Base-by-base conservation (phyloP, 2,797 vertebrate species). In the Hirundo rustica region DNA sequence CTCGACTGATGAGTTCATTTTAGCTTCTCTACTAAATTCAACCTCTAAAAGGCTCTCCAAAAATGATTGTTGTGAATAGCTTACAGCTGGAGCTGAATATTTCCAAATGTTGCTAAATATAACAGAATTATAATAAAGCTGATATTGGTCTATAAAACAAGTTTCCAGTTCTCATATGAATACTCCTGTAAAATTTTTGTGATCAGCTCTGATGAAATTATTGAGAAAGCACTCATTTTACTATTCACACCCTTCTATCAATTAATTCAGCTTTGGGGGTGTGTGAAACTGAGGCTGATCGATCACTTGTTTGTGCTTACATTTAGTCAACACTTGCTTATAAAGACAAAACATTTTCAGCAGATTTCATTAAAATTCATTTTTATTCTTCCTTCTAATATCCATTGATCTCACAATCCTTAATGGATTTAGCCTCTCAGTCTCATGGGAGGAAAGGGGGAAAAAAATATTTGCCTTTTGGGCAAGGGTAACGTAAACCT, bases 391-490 rank as follows among this genome's bases (percentile, higher is more conserved):
- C 67, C 17, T 62, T 58, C 21, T 55, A 26, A 45, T 53, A 54
- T 11, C 44, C 50, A 64, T 27, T 50, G 67, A 86, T 85, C 71
- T 88, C 45, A 23, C 55, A 29, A 5, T 21, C 64, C 47, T 48
- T 87, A 91, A 95, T 88, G 50, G 76, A 81, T 79, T 81, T 84
- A 62, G 47, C 79, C 40, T 84, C 55, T 62, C 30, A 3, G n/a
- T 65, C 89, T 89, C 86, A 64, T 27, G 89, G 50, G 89, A 90
- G 75, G 72, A 82, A 92, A n/a, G 79, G 62, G 65, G 91, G 78
- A 87, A 77, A 11, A 78, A 84, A 92, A 74, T 64, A 75, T 95
- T 95, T 92, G 82, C 71, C 45, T 93, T 85, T 79, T 73, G 76
- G 80, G 88, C 23, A 11, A 60, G 48, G 50, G 55, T 57, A 88